phyloP scores from a whole-genome alignment of 1,140 invertebrate genomes.

The Drosophila lacteicornis region DNA sequence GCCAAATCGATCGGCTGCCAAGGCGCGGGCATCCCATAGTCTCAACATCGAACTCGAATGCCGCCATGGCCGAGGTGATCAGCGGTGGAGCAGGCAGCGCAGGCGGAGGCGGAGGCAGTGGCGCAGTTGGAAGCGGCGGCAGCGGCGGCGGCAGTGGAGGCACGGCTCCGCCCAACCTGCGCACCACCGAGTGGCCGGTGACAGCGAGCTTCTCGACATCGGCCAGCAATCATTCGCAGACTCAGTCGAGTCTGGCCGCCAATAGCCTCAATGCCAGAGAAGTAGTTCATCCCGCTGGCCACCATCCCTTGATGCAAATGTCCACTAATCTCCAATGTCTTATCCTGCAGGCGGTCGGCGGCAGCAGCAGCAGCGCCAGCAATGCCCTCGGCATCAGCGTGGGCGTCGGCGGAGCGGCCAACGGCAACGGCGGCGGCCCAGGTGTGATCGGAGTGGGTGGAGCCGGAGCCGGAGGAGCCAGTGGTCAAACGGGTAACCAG shows the following conservation, averaged over 20 bases:
- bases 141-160: conserved; percentile 62
- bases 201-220: conserved; percentile 72
- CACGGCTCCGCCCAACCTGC: conserved; percentile 66
- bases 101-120: conserved; percentile 49
- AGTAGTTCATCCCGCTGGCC: conserved; percentile 60
- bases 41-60: conserved; percentile 85
- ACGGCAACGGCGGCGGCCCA: conserved; percentile 42
- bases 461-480: conserved; percentile 32
- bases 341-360: conserved; percentile 60
- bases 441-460: conserved; percentile 22
- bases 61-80: conserved; percentile 83
- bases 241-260: conserved; percentile 80
- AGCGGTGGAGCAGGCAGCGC: conserved; percentile 47
- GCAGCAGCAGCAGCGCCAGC: conserved; percentile 55
- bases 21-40: conserved; percentile 87
- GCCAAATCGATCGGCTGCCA: conserved; percentile 94
- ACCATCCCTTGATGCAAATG: conserved; percentile 5
- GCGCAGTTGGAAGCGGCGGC: conserved; percentile 63
- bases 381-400: conserved; percentile 79
- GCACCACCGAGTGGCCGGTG: conserved; percentile 81
- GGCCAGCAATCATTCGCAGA: conserved; percentile 78
- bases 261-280: conserved; percentile 82
- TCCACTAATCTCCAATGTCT: conserved; percentile 44
- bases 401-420: conserved; percentile 55
- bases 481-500: conserved; percentile 53